Evolutionary conservation across 2,888 invertebrate species (phyloP), one percentile per base, ranked within the genome.

Genomic region (Aromia moschata): DNA sequence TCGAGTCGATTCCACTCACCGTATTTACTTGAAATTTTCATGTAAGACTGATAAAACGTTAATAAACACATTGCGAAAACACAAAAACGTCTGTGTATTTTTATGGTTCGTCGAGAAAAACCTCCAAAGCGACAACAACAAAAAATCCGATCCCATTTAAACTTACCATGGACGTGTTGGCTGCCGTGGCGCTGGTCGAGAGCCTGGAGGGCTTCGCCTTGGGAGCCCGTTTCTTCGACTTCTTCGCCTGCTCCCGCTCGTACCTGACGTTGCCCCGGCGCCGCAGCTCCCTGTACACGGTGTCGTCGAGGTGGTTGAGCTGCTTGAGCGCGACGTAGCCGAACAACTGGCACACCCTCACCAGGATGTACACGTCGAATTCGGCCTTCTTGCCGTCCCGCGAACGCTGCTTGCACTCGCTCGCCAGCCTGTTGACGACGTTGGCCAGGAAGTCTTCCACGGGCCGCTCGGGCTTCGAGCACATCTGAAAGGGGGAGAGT

Each of bases 251-350:
- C 17, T 75, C 79, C 33, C 74, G 70, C n/a, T 76, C 73, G 16
- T 74, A 74, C 37, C 70, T 58, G 11, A 74, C 65, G 58, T 74
- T 69, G 31, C 87, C 84, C 4, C 90, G 82, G 56, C 88, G 83
- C 75, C 91, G 91, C 70, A 95, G 82, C 79, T 95, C 95, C 61
- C 90, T 91, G 70, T 94, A 93, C 2, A 96, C 87, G 65, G 85
- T 86, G 18, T 90, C 89, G 73, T 97, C 96, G 55, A 96, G 83
- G 76, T 91, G 90, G 47, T 92, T 87, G 76, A 94, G 86, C 74
- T 94, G 90, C 67, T 90, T 88, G 56, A 92, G 80, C 0, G 93
- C 92, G 61, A 93, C 83, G 61, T 92, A 91, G 2, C 96, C 96
- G 56, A 92, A 79, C 14, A 91, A 75, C 62, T 77, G 75, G 51